Base-by-base conservation (phyloP, 30 jellyfish, hydroid and myxozoan genomes). In the Turritopsis rubra region DNA sequence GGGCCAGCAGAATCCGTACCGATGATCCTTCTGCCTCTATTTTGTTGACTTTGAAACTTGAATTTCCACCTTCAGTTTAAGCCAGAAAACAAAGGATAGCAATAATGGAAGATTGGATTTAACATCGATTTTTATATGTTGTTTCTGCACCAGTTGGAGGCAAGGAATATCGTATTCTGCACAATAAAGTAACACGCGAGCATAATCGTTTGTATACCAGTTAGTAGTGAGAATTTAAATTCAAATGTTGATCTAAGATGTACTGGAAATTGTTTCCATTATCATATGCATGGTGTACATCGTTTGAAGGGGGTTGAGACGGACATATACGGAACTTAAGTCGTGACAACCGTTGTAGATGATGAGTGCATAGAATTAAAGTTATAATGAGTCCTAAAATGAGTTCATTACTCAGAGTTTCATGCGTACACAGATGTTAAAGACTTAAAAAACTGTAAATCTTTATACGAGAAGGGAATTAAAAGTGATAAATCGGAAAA, bases 11-110 rank as follows among this genome's bases (percentile, higher is more conserved):
- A 77, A 52, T 81, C 85, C 20, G 84, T 86, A 52, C 77, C 74
- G 83, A 29, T 73, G 81, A 88, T 89, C 74, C 71, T 66, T 79
- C 79, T 88, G 75, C 92, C 86, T 83, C 96, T 88, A 53, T 77
- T 76, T 78, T 88, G 92, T 75, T 79, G 71, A 71, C 27, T 28
- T 80, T 88, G 85, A 24, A 88, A 85, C 81, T 88, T 88, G 85
- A 29, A 5, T 7, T 28, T 54, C 85, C 85, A 77, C 52, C 78
- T 85, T 22, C 60, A 1, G 92, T 85, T 80, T 85, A 77, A 83
- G 84, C 88, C 31, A 85, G 71, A 83, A 85, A 73, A 88, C 65
- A 78, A 81, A 29, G 89, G 93, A 83, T 79, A 85, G 78, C 93
- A 85, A 88, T 85, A 77, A 80, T 53, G 72, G 53, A 85, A 85